Conservation (phyloP, 2,888 invertebrate species). For the Trichogramma evanescens region DNA sequence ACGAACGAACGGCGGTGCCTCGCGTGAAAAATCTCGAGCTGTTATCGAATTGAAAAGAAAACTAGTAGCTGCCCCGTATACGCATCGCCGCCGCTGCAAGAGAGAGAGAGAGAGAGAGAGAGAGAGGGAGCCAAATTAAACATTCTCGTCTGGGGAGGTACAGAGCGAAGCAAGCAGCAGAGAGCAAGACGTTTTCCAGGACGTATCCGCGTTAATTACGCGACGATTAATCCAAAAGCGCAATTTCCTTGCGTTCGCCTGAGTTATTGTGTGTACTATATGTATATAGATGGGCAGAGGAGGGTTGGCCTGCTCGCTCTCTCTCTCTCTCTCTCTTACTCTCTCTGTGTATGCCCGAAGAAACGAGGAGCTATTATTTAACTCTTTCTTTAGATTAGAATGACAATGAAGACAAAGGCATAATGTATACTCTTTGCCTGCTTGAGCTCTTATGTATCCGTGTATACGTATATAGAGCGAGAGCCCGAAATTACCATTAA, state of each 20-base stretch:
- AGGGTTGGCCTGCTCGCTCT: too few relatives aligned
- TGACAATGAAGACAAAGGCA: constrained; percentile 13
- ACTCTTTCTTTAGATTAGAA: constrained; percentile 20
- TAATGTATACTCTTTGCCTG: too few relatives aligned
- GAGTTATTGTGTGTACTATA: background rate
- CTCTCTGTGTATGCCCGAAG: too few relatives aligned
- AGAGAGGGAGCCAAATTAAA: constrained; percentile 12
- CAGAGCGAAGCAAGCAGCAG: too few relatives aligned
- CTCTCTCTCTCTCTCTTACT: too few relatives aligned
- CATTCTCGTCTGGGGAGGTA: constrained; percentile 1
- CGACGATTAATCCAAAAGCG: constrained; percentile 22
- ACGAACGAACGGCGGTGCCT: background rate
- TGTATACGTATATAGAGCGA: too few relatives aligned
- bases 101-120: background rate
- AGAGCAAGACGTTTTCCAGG: too few relatives aligned
- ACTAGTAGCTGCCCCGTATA: background rate
- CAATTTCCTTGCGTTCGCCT: constrained; percentile 12
- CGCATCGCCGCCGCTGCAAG: background rate
- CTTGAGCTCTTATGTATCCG: too few relatives aligned
- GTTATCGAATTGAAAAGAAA: background rate
- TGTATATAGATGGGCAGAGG: background rate
- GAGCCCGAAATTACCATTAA: too few relatives aligned
- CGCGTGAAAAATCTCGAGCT: background rate
- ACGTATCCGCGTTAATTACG: constrained; percentile 18
- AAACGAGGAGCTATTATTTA: constrained; percentile 8